Evolutionary conservation across 1,140 invertebrate species (phyloP), one percentile per base, ranked within the genome.

Genomic region (Phthorimaea operculella): DNA sequence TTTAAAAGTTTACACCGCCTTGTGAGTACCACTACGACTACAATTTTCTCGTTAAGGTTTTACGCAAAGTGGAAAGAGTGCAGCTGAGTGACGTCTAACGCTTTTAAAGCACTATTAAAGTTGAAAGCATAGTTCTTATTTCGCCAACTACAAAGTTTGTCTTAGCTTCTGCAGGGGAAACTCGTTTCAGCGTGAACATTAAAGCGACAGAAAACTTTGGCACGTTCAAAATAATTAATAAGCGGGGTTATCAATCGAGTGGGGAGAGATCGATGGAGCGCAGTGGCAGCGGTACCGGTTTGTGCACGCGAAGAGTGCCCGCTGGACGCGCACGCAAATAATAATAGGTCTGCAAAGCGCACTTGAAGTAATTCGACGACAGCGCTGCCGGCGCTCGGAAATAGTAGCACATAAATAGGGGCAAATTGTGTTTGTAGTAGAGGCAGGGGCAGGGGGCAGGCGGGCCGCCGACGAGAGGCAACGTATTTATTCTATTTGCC

Each of bases 401-500:
- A 58, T 63, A 56, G 63, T 60, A 64, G 60, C 54, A 62, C 66
- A 70, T 68, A 74, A 72, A 68, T 70, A 68, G 63, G 59, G 64
- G 66, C 70, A 77, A 79, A 82, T 77, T 76, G 69, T 78, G 70
- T 79, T 83, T 80, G 72, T 74, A 59, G 60, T 68, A 69, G 72
- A 66, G 68, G 60, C 63, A 59, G 53, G 54, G 68, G 21, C 21
- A 28, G 59, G 58, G 58, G 62, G 55, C 57, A 56, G 60, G 62
- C 55, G 56, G 58, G 55, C 21, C 9, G 57, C 54, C 48, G 57
- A 60, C 63, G 66, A 72, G 70, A 69, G 70, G 64, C 58, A 60
- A 68, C 72, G 70, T 80, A 83, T 82, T 83, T 82, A 82, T 82
- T 83, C 76, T 83, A 83, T 83, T 83, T 83, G 74, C 65, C 63